Evolutionary conservation across 2,113 vertebrate genomes (phyloP), one percentile per base, ranked within the genome.

Genomic region (Mola mola): DNA sequence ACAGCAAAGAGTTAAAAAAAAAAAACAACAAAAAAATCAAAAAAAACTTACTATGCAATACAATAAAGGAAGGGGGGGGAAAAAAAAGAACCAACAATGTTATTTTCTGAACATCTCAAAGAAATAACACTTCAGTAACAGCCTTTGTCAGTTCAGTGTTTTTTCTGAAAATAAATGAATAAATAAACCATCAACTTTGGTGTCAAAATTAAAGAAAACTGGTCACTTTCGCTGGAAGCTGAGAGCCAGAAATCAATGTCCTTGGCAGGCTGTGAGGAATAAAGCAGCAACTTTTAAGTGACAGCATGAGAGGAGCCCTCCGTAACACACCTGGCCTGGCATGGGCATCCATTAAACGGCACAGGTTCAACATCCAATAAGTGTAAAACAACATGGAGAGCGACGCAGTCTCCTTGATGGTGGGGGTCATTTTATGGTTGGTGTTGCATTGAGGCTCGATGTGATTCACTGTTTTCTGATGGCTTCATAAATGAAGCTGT

Each of bases 171-270:
- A 20, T 42, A 57, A 42, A 48, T 29, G 28, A 29, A 29, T n/a
- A n/a, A n/a, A n/a, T n/a, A 50, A 62, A 71, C 22, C 26, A 26
- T 67, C 40, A 16, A 70, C 49, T 71, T 72, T 60, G 60, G n/a
- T 78, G 72, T 78, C 66, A 78, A 71, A 71, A 71, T 36, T 42
- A 70, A 73, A 69, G 73, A 75, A 78, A 80, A 64, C 62, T 11
- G 69, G 59, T 72, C 63, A 78, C 66, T 84, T 47, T 53, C 66
- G 28, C 49, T 72, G 29, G 31, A 53, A 61, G 56, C 59, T 10
- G 56, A 63, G 48, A 57, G 44, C 60, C 62, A 76, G 55, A 75
- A 85, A 85, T 85, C 82, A 72, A 81, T 83, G 83, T 10, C 56
- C 31, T 34, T 68, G 70, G 60, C 22, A 33, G 59, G 28, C 52